Evolutionary conservation across 2,797 vertebrate species (phyloP).

Genomic region (Ispidina picta): DNA sequence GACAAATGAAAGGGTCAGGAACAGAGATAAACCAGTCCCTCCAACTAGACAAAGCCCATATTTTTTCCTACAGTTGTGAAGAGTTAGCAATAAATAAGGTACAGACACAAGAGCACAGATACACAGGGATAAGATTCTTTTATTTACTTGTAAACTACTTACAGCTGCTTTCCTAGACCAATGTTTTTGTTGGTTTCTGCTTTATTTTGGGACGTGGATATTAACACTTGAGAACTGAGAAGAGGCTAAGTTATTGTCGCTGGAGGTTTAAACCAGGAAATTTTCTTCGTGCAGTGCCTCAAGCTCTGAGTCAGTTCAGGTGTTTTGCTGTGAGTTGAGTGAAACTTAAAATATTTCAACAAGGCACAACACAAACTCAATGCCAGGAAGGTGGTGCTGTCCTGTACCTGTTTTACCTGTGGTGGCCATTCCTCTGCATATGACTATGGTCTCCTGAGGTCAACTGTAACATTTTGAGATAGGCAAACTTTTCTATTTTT

Average conservation of each 20-base stretch:
- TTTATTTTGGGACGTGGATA: neutral
- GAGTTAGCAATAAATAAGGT: neutral
- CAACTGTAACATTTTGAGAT: neutral
- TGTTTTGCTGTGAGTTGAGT: neutral
- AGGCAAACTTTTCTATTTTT: neutral
- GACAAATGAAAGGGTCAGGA: slow-evolving; percentile 26
- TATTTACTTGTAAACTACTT: neutral
- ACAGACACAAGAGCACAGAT: neutral
- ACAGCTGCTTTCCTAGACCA: neutral
- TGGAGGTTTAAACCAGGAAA: neutral
- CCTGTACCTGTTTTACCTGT: neutral
- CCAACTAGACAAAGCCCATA: neutral
- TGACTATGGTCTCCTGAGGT: neutral
- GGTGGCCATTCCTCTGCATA: neutral
- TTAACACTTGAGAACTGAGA: neutral
- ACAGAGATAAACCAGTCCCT: slow-evolving; percentile 46
- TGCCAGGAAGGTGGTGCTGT: neutral
- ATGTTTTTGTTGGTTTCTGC: neutral
- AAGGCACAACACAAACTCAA: neutral
- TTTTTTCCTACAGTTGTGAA: neutral
- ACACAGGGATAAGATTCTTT: neutral
- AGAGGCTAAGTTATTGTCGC: neutral
- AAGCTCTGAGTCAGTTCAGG: neutral
- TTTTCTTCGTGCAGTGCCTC: neutral
- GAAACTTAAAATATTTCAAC: neutral